phyloP scores from a whole-genome alignment of 23 tunicate species.

The Trididemnum clinides region DNA sequence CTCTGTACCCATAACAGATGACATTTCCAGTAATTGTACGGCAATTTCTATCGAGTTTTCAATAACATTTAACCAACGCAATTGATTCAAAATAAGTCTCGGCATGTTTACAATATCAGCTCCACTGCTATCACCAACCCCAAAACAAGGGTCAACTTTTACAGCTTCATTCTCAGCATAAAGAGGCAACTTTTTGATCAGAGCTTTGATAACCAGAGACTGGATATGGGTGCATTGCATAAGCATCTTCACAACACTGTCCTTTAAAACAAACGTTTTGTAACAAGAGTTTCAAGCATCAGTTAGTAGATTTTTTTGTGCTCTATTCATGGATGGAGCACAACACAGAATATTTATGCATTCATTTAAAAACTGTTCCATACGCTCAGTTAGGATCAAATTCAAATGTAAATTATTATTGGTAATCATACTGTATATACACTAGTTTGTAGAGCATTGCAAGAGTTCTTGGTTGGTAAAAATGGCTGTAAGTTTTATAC shows the following conservation, averaged over 20 bases:
- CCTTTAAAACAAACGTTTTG: slow-evolving; percentile 55
- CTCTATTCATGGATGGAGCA: too few relatives aligned
- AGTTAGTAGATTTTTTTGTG: too few relatives aligned
- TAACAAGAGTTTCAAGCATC: too few relatives aligned
- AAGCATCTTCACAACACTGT: slow-evolving; percentile 66
- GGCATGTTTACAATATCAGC: slow-evolving; percentile 57
- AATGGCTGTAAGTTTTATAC: too few relatives aligned
- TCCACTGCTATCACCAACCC: neutral
- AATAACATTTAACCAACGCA: slow-evolving; percentile 61
- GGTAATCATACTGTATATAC: too few relatives aligned
- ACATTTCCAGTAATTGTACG: slow-evolving; percentile 42
- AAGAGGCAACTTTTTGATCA: slow-evolving; percentile 58
- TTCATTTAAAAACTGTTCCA: too few relatives aligned
- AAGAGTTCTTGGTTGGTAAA: too few relatives aligned
- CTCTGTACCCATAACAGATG: slow-evolving; percentile 59
- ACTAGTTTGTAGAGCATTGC: too few relatives aligned
- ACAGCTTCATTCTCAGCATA: slow-evolving; percentile 62
- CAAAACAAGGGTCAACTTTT: slow-evolving; percentile 33
- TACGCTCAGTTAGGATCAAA: too few relatives aligned
- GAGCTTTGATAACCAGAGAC: slow-evolving; percentile 37
- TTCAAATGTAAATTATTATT: too few relatives aligned
- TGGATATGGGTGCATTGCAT: slow-evolving; percentile 65
- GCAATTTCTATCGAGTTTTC: slow-evolving; percentile 40
- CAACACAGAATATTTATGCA: too few relatives aligned
- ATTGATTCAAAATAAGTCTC: slow-evolving; percentile 58